phyloP scores from a whole-genome alignment of 35 echinoderm and acorn worm species.

The Apostichopus parvimensis region DNA sequence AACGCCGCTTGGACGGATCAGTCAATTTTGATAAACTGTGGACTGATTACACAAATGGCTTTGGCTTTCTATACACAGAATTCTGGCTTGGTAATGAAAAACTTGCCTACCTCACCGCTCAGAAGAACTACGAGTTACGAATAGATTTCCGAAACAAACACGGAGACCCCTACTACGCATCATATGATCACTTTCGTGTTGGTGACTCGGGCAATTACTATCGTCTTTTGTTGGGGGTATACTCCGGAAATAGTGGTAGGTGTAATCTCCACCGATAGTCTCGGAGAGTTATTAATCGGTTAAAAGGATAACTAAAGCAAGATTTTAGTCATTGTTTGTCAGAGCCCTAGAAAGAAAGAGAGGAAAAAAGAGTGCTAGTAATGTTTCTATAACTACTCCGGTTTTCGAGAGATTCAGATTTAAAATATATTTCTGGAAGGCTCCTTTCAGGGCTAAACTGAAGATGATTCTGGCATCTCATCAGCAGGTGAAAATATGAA shows the following conservation, averaged over 20 bases:
- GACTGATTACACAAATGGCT: slow-evolving; percentile 49
- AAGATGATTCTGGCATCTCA: too few species aligned
- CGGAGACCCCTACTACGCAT: neutral
- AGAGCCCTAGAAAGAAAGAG: too few species aligned
- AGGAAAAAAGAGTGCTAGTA: too few species aligned
- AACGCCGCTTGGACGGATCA: slow-evolving; percentile 56
- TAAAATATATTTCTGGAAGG: too few species aligned
- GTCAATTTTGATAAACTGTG: slow-evolving; percentile 43
- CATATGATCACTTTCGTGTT: slow-evolving; percentile 21
- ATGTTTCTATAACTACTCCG: too few species aligned
- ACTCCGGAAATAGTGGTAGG: slow-evolving; percentile 20
- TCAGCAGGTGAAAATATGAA: too few species aligned
- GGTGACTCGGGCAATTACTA: slow-evolving; percentile 14
- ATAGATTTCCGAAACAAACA: slow-evolving; percentile 51
- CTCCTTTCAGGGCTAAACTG: too few species aligned
- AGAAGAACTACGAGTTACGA: slow-evolving; percentile 64
- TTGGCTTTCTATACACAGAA: slow-evolving; percentile 51
- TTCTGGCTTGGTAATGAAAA: slow-evolving; percentile 65
- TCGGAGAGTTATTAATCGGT: too few species aligned
- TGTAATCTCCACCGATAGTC: neutral
- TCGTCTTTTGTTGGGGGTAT: slow-evolving; percentile 4
- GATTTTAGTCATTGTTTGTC: too few species aligned
- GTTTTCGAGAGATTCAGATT: too few species aligned
- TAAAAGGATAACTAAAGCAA: too few species aligned
- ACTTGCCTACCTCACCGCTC: slow-evolving; percentile 47